These are phyloP conservation scores for Arctia plantaginis DNA, from an alignment of 2,888 invertebrate species.

Conservation along the genomic window DNA sequence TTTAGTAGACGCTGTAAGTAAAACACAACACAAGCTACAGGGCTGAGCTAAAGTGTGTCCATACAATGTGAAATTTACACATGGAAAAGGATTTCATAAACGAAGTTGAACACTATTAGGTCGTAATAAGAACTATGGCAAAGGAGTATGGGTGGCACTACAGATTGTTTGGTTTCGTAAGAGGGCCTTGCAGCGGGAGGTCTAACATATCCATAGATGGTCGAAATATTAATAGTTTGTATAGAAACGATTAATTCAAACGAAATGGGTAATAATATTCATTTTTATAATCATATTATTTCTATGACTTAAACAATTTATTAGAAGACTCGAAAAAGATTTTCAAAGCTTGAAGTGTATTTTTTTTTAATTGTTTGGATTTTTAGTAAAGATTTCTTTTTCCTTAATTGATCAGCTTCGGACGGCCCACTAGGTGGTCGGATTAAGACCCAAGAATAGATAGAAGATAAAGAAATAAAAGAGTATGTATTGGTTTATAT, in stretches of 20 bases:
- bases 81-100: slow-evolving; percentile 34
- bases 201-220: slow-evolving; percentile 64
- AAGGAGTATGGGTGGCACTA: slow-evolving; percentile 35
- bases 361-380: slow-evolving; percentile 22
- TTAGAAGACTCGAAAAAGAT: slow-evolving; percentile 37
- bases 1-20: slow-evolving; percentile 66
- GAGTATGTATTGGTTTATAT: background rate
- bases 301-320: slow-evolving; percentile 56
- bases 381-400: slow-evolving; percentile 28
- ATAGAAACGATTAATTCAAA: slow-evolving; percentile 67
- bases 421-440: slow-evolving; percentile 31
- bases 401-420: slow-evolving; percentile 40
- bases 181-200: slow-evolving; percentile 72
- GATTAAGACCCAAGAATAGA: slow-evolving; percentile 20
- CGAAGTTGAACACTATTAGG: slow-evolving; percentile 57
- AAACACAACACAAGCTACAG: slow-evolving; percentile 74
- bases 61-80: slow-evolving; percentile 48
- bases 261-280: slow-evolving; percentile 63
- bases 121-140: slow-evolving; percentile 43
- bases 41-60: slow-evolving; percentile 61
- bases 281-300: slow-evolving; percentile 63
- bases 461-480: slow-evolving; percentile 25
- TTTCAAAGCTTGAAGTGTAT: slow-evolving; percentile 23
- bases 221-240: slow-evolving; percentile 74
- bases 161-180: slow-evolving; percentile 52